Evolutionary conservation across 2,888 invertebrate species (phyloP).

Genomic region (Tuta absoluta): DNA sequence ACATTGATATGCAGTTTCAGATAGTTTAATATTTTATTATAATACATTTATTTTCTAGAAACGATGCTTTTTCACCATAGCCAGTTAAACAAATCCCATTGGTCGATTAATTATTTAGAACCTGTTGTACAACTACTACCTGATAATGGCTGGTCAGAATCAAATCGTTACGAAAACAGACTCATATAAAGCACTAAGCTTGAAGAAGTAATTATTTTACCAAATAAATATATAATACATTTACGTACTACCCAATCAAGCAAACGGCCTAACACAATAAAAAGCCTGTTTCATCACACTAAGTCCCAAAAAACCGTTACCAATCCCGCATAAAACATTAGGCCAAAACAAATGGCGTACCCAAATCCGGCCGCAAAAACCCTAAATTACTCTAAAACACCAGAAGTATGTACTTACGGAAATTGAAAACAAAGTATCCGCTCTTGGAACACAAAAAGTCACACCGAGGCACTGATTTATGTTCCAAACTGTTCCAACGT

Average conservation of each 20-base stretch:
- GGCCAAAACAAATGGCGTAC: slow-evolving; percentile 19
- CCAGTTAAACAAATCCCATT: no score
- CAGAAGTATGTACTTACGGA: slow-evolving; percentile 25
- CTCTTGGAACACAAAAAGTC: slow-evolving; percentile 27
- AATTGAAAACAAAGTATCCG: slow-evolving; percentile 25
- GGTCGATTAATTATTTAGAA: no score
- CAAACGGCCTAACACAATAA: neutral
- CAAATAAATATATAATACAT: neutral
- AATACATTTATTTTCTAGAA: no score
- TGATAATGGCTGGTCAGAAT: no score
- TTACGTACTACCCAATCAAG: neutral
- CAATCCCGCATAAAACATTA: slow-evolving; percentile 14
- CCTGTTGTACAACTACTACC: no score
- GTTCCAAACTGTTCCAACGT: slow-evolving; percentile 30
- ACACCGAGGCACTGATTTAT: slow-evolving; percentile 29
- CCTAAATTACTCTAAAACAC: slow-evolving; percentile 20
- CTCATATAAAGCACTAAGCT: no score
- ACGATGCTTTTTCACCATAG: no score
- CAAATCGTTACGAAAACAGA: no score
- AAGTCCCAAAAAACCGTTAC: slow-evolving; percentile 19
- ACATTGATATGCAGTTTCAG: no score
- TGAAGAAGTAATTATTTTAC: neutral
- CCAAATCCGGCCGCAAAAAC: slow-evolving; percentile 19
- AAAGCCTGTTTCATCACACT: slow-evolving; percentile 29
- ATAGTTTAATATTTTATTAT: no score